Percentiles rank a stretch among this genome's conserved stretches.
Evolutionary conservation across 1,140 invertebrate genomes (phyloP).

Genomic region (Glossosoma conforme): DNA sequence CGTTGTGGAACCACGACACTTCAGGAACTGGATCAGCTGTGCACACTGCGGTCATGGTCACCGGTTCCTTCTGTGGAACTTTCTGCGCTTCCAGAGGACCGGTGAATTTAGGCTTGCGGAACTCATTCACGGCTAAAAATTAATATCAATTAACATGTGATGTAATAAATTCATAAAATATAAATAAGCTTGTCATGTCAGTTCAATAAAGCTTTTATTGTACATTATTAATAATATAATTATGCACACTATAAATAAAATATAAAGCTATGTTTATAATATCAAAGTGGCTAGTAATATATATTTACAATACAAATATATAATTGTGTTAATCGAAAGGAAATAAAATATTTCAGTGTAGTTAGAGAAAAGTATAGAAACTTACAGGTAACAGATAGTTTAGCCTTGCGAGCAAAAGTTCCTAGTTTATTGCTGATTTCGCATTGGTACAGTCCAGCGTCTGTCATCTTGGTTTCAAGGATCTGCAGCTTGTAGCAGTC

Average conservation of each 20-base stretch:
- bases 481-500: slow-evolving; percentile 70
- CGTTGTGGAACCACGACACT: slow-evolving; percentile 53
- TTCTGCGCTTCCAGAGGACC: slow-evolving; percentile 62
- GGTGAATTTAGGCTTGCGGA: slow-evolving; percentile 70
- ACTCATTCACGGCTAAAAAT: slow-evolving; percentile 60
- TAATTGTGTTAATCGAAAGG: too few relatives aligned
- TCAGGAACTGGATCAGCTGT: slow-evolving; percentile 72
- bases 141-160: neutral
- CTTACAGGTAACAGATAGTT: slow-evolving; percentile 67
- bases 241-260: too few relatives aligned
- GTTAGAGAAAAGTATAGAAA: too few relatives aligned
- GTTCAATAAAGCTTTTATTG: too few relatives aligned
- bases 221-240: too few relatives aligned
- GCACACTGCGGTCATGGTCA: slow-evolving; percentile 70
- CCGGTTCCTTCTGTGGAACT: slow-evolving; percentile 64
- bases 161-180: too few relatives aligned
- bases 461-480: slow-evolving; percentile 59
- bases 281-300: too few relatives aligned
- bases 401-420: slow-evolving; percentile 62
- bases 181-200: too few relatives aligned
- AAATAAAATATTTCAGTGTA: too few relatives aligned
- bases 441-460: slow-evolving; percentile 74
- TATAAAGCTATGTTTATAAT: too few relatives aligned
- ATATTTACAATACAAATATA: too few relatives aligned
- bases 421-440: slow-evolving; percentile 72